Evolutionary conservation across 2,888 invertebrate species (phyloP).

Genomic region (Incurvaria masculella): DNA sequence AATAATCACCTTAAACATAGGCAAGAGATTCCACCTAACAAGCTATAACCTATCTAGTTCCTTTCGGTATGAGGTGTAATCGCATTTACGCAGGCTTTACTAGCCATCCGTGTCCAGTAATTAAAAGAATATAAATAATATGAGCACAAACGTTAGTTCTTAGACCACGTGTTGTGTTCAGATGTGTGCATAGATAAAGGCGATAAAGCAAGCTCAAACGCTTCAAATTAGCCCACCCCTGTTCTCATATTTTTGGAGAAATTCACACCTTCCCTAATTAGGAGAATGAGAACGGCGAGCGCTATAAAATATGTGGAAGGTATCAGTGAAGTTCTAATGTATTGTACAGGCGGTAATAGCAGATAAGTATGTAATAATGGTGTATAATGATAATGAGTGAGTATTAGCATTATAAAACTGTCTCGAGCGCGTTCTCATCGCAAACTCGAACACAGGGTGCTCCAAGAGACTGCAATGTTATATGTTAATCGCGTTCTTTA

Average conservation of each 20-base stretch:
- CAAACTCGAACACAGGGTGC: not conserved
- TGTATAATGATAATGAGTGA: constrained; percentile 29
- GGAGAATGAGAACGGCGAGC: constrained; percentile 32
- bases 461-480: no score
- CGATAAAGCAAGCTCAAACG: constrained; percentile 12
- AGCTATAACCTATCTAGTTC: no score
- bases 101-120: no score
- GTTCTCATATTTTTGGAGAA: constrained; percentile 35
- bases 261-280: constrained; percentile 50
- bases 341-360: constrained; percentile 3
- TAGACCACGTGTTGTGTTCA: constrained; percentile 38
- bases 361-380: constrained; percentile 27
- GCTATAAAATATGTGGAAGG: not conserved
- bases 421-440: constrained; percentile 8
- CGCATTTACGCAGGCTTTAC: no score
- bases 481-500: no score
- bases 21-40: no score
- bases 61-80: no score
- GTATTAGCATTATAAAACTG: constrained; percentile 23
- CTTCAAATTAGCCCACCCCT: constrained; percentile 40
- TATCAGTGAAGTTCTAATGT: not conserved
- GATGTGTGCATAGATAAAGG: constrained; percentile 35
- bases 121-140: no score
- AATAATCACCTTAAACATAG: no score
- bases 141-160: constrained; percentile 12